Evolutionary conservation across 2,113 vertebrate genomes (phyloP).

Genomic region (Phalacrocorax carbo): DNA sequence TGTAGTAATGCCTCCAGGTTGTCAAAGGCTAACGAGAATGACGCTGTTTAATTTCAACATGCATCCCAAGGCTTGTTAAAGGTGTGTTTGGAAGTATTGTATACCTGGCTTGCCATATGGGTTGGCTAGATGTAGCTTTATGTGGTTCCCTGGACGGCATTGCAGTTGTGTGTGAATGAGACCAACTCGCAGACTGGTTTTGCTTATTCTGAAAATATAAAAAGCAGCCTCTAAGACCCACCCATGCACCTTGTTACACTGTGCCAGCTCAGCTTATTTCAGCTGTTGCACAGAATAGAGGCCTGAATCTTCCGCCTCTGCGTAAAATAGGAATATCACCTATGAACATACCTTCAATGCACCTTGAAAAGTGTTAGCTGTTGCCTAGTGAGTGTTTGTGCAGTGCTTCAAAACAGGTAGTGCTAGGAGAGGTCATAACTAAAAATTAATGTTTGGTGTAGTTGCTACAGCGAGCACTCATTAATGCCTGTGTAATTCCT

Average conservation of each 20-base stretch:
- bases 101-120: fast-evolving
- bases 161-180: neutral
- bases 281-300: neutral
- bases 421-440: neutral
- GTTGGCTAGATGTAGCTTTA: neutral
- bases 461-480: neutral
- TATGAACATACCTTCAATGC: neutral
- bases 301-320: neutral
- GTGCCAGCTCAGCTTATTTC: neutral
- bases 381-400: neutral
- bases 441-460: neutral
- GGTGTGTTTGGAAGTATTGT: neutral
- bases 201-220: neutral
- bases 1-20: neutral
- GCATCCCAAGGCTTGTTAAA: neutral
- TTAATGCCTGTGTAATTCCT: neutral
- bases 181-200: neutral
- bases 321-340: neutral
- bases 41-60: neutral
- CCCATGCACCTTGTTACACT: neutral
- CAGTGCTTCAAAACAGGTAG: neutral
- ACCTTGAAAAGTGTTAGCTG: neutral
- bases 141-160: neutral
- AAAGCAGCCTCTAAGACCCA: neutral
- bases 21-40: neutral